Percentiles rank a stretch among this genome's conserved stretches.
These are phyloP conservation scores for Amazona finschi DNA, from an alignment of 2,797 vertebrate genomes.

Conservation along the genomic window DNA sequence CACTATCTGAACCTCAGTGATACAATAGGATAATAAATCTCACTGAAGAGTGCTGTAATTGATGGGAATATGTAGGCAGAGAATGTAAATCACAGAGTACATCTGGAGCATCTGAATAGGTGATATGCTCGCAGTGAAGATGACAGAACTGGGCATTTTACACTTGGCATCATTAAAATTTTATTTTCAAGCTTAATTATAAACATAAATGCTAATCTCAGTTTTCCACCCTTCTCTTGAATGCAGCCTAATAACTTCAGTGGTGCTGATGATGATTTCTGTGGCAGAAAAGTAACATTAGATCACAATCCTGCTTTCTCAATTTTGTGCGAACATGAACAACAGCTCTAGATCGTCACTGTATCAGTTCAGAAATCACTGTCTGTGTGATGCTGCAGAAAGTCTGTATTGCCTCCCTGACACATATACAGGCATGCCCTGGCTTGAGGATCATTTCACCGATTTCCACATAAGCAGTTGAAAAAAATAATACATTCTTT, in stretches of 20 bases:
- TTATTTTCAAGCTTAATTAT: background rate
- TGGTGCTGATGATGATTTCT: background rate
- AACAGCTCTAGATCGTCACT: background rate
- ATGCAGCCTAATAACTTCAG: background rate
- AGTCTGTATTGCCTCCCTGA: background rate
- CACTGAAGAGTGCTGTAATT: background rate
- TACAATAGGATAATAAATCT: conserved; percentile 2
- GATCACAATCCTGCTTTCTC: background rate
- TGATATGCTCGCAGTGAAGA: background rate
- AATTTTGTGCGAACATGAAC: background rate
- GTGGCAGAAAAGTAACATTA: background rate
- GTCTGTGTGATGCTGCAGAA: background rate
- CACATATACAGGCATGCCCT: background rate
- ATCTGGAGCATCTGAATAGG: background rate
- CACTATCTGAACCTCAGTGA: background rate
- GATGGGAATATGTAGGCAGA: background rate
- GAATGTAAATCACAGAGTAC: background rate
- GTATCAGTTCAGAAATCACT: background rate
- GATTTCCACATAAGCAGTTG: background rate
- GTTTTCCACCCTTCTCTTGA: background rate
- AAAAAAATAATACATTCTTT: background rate
- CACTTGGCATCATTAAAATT: background rate
- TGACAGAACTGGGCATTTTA: background rate
- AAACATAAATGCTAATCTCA: background rate
- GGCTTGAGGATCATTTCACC: background rate